Evolutionary conservation across 2,797 vertebrate species (phyloP).

Genomic region (Xenentodon cancila): DNA sequence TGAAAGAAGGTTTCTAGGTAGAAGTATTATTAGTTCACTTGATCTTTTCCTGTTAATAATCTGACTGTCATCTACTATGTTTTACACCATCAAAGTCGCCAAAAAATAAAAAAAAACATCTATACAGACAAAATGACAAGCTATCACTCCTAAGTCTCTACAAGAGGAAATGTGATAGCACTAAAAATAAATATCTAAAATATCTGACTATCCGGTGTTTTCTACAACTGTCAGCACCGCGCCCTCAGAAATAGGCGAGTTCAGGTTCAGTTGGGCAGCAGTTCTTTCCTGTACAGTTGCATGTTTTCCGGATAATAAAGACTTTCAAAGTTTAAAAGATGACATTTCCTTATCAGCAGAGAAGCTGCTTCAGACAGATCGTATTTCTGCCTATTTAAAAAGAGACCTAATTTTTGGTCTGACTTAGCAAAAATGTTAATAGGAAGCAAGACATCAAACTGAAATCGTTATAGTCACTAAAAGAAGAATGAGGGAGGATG

Average conservation of each 20-base stretch:
- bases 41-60: no score
- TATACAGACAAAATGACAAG: neutral
- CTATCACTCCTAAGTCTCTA: neutral
- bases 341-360: slow-evolving; percentile 20
- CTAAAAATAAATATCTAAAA: no score
- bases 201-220: slow-evolving; percentile 2
- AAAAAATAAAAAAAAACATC: neutral
- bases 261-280: slow-evolving; percentile 35
- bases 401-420: slow-evolving; percentile 18
- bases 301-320: slow-evolving; percentile 53
- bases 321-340: slow-evolving; percentile 21
- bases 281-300: slow-evolving; percentile 8
- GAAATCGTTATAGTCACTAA: slow-evolving; percentile 26
- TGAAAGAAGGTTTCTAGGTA: no score
- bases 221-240: neutral
- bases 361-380: neutral
- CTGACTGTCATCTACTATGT: no score
- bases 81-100: no score
- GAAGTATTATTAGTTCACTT: no score
- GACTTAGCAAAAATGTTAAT: slow-evolving; percentile 30
- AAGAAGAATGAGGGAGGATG: slow-evolving; percentile 19
- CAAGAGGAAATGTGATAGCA: no score
- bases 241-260: slow-evolving; percentile 8
- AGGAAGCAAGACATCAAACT: slow-evolving; percentile 20
- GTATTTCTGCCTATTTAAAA: slow-evolving; percentile 1